Evolutionary conservation across 2,797 vertebrate genomes (phyloP).

Genomic region (Neosilurus hyrtlii): DNA sequence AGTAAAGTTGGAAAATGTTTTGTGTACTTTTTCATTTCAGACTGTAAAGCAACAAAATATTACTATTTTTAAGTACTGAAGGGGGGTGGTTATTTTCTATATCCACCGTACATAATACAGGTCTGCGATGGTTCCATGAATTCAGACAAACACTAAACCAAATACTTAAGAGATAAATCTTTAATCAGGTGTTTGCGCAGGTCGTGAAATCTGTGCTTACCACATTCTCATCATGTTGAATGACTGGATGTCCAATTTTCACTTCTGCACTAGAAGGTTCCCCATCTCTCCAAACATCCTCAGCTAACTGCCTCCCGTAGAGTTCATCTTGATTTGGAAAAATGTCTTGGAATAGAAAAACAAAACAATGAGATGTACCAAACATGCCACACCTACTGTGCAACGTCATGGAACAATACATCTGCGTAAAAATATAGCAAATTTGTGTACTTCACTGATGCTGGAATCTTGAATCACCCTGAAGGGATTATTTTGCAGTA

Average conservation of each 20-base stretch:
- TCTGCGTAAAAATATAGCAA: neutral
- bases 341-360: conserved; percentile 17
- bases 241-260: conserved; percentile 39
- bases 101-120: too few species aligned
- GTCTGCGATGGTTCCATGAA: neutral
- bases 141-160: neutral
- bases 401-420: neutral
- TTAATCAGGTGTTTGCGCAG: neutral
- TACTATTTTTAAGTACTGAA: too few species aligned
- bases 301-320: conserved; percentile 61
- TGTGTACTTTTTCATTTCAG: too few species aligned
- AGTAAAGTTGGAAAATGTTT: too few species aligned
- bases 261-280: conserved; percentile 33
- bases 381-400: neutral
- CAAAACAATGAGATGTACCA: neutral
- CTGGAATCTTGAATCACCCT: too few species aligned
- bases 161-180: neutral
- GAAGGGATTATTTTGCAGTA: too few species aligned
- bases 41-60: too few species aligned
- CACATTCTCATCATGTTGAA: conserved; percentile 48
- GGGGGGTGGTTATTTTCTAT: too few species aligned
- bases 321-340: conserved; percentile 50
- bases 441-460: too few species aligned
- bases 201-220: neutral
- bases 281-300: conserved; percentile 60